Percentiles rank a stretch among this genome's conserved stretches.
phyloP scores from a whole-genome alignment of 2,888 invertebrate genomes.

The Lycia hirtaria region DNA sequence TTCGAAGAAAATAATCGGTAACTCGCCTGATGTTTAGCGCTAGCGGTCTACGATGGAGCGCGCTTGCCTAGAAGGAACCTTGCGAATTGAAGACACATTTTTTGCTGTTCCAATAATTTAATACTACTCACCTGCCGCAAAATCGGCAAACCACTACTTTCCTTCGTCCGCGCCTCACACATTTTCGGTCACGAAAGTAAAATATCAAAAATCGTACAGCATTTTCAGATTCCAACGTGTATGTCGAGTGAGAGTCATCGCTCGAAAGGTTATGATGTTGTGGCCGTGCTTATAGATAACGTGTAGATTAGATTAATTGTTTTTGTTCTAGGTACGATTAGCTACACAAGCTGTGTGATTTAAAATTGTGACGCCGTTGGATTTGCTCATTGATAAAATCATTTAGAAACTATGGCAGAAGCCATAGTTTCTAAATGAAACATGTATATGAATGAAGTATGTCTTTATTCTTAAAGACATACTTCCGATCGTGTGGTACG shows the following conservation, averaged over 20 bases:
- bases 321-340: conserved; percentile 12
- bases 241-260: conserved; percentile 3
- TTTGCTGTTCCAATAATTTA: too few species aligned
- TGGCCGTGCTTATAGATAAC: conserved; percentile 10
- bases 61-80: too few species aligned
- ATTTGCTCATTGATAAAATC: too few species aligned
- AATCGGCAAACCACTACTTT: conserved; percentile 47
- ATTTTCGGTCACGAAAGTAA: conserved; percentile 32
- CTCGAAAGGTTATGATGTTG: conserved; percentile 16
- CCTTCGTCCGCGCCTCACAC: conserved; percentile 41
- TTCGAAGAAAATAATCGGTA: too few species aligned
- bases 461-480: too few species aligned
- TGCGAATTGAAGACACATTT: too few species aligned
- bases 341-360: not conserved
- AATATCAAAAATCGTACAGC: conserved; percentile 19
- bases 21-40: too few species aligned
- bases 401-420: too few species aligned
- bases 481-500: too few species aligned
- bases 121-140: conserved; percentile 47
- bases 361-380: not conserved
- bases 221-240: conserved; percentile 15
- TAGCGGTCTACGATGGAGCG: too few species aligned
- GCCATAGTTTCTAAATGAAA: too few species aligned
- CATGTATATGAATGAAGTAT: too few species aligned
- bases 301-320: conserved; percentile 24